Evolutionary conservation across 2,113 vertebrate genomes (phyloP).

Genomic region (Erythrolamprus reginae): DNA sequence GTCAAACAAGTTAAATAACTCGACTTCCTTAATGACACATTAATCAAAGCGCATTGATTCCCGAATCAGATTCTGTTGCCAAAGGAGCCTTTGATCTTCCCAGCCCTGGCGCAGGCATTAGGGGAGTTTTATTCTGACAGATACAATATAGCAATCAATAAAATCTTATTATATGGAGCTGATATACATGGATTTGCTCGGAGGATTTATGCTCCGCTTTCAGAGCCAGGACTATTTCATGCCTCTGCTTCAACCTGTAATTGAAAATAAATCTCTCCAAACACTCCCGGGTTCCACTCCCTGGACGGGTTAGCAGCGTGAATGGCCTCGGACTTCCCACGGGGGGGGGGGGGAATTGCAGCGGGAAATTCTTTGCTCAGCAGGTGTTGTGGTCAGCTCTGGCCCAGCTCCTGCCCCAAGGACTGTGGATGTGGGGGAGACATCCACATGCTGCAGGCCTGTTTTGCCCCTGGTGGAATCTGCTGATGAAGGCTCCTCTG

Average conservation of each 20-base stretch:
- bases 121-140: slow-evolving; percentile 66
- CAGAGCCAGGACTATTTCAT: slow-evolving; percentile 43
- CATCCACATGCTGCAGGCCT: too few species aligned
- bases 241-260: slow-evolving; percentile 61
- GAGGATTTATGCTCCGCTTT: slow-evolving; percentile 56
- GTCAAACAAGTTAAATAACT: slow-evolving; percentile 65
- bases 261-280: slow-evolving; percentile 66
- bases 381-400: too few species aligned
- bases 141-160: slow-evolving; percentile 61
- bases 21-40: slow-evolving; percentile 61
- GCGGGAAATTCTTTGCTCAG: neutral
- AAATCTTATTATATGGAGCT: slow-evolving; percentile 61
- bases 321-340: slow-evolving; percentile 3
- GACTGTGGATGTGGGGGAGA: too few species aligned
- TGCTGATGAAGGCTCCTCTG: too few species aligned
- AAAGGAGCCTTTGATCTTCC: slow-evolving; percentile 49
- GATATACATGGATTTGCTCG: slow-evolving; percentile 57
- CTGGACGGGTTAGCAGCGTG: slow-evolving; percentile 45
- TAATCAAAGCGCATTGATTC: slow-evolving; percentile 62
- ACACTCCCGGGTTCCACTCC: slow-evolving; percentile 46
- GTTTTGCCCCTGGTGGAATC: too few species aligned
- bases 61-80: slow-evolving; percentile 46
- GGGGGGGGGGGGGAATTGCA: slow-evolving; percentile 22
- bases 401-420: too few species aligned
- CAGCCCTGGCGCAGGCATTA: slow-evolving; percentile 49